Evolutionary conservation across 2,113 vertebrate species (phyloP).

Genomic region (Myiozetetes cayanensis): DNA sequence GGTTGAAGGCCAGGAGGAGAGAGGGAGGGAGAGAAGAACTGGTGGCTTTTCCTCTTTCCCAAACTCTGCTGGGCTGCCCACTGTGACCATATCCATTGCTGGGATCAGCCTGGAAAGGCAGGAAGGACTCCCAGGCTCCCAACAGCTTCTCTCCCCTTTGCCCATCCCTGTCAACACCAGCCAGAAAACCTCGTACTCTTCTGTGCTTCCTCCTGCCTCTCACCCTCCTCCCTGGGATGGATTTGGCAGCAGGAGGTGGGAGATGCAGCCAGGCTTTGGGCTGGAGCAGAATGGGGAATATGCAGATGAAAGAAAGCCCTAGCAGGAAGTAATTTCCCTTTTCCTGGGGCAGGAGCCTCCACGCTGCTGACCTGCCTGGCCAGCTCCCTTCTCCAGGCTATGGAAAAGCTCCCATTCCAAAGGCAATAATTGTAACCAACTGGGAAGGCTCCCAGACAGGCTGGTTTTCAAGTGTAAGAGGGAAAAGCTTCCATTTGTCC

Average conservation of each 20-base stretch:
- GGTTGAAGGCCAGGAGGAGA: neutral
- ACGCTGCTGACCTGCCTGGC: slow-evolving; percentile 4
- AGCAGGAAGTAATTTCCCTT: slow-evolving; percentile 52
- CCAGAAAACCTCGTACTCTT: neutral
- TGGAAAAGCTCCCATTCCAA: slow-evolving; percentile 11
- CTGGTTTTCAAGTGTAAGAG: neutral
- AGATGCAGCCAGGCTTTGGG: neutral
- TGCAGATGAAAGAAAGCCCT: slow-evolving; percentile 17
- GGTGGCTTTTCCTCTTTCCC: neutral
- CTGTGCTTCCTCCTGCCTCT: neutral
- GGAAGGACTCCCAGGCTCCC: neutral
- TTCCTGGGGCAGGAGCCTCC: neutral
- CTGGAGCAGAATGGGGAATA: slow-evolving; percentile 39
- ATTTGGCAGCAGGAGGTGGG: neutral
- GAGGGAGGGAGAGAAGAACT: neutral
- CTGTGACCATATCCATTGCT: fast-evolving
- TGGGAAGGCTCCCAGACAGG: slow-evolving; percentile 32
- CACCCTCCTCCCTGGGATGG: neutral
- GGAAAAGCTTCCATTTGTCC: neutral
- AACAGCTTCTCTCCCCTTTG: neutral
- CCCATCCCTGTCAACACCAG: neutral
- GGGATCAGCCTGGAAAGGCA: neutral
- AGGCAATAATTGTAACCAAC: neutral
- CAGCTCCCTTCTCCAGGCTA: slow-evolving; percentile 9
- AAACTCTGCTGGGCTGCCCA: neutral